Evolutionary conservation across 2,888 invertebrate species (phyloP).

Genomic region (Chydorus sphaericus): DNA sequence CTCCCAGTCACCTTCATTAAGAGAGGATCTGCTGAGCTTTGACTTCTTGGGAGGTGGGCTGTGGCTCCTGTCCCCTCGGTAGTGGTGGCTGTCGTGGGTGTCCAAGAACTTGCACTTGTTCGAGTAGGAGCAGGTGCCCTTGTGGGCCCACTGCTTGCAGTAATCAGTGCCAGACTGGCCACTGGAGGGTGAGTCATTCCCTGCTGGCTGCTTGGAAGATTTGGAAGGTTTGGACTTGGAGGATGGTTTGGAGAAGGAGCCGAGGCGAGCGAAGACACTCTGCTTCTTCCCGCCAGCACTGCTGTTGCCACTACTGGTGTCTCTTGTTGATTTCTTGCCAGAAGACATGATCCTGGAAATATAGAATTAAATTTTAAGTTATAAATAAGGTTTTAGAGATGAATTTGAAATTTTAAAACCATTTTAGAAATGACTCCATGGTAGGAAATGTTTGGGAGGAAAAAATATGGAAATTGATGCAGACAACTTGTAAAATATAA

Average conservation of each 20-base stretch:
- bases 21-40: neutral
- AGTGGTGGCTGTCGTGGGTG: neutral
- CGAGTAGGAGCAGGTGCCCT: slow-evolving; percentile 61
- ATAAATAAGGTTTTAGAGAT: too few species aligned
- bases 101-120: slow-evolving; percentile 49
- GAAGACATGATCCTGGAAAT: too few species aligned
- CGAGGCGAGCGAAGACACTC: slow-evolving; percentile 15
- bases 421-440: too few species aligned
- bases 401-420: too few species aligned
- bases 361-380: too few species aligned
- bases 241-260: slow-evolving; percentile 13
- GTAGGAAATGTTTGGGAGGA: too few species aligned
- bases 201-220: neutral
- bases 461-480: too few species aligned
- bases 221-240: neutral
- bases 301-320: too few species aligned
- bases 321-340: slow-evolving; percentile 1
- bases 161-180: too few species aligned
- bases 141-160: slow-evolving; percentile 61
- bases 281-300: slow-evolving; percentile 10
- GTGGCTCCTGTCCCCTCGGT: neutral
- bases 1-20: neutral
- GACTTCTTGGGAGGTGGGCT: neutral
- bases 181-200: too few species aligned
- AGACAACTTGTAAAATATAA: too few species aligned